A percentile compares a stretch with the other conserved stretches of the same genome.
phyloP scores from a whole-genome alignment of 2,797 vertebrate species.

The Intellagama lesueurii region DNA sequence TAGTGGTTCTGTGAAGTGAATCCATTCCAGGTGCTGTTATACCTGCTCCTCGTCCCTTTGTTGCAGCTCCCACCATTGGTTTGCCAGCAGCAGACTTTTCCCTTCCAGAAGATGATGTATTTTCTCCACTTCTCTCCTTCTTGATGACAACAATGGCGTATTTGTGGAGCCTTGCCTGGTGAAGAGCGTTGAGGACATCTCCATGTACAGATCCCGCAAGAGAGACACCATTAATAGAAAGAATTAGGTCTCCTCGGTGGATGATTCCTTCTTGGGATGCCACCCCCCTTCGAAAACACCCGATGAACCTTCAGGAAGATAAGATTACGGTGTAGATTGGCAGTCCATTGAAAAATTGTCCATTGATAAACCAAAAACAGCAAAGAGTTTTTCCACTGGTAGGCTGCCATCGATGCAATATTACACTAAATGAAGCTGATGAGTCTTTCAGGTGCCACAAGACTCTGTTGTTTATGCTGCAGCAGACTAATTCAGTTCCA shows the following conservation, averaged over 20 bases:
- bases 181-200: slow-evolving; percentile 87
- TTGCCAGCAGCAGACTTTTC: slow-evolving; percentile 67
- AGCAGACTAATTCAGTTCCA: no score
- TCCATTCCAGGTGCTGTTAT: slow-evolving; percentile 63
- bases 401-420: neutral
- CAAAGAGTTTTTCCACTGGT: neutral
- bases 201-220: slow-evolving; percentile 84
- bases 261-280: slow-evolving; percentile 89
- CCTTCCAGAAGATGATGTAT: slow-evolving; percentile 62
- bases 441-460: neutral
- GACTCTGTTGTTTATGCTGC: neutral
- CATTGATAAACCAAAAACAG: neutral
- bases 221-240: slow-evolving; percentile 88
- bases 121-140: slow-evolving; percentile 76
- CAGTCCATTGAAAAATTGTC: neutral
- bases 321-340: slow-evolving; percentile 6
- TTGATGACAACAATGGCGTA: slow-evolving; percentile 85
- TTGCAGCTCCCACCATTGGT: slow-evolving; percentile 64
- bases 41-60: slow-evolving; percentile 80
- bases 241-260: slow-evolving; percentile 85
- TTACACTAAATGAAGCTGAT: neutral
- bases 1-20: slow-evolving; percentile 21
- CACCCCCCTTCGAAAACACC: slow-evolving; percentile 90
- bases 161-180: slow-evolving; percentile 85
- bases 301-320: slow-evolving; percentile 87